Conservation (phyloP, 2,888 invertebrate species). For the Drosophila mulleri region DNA sequence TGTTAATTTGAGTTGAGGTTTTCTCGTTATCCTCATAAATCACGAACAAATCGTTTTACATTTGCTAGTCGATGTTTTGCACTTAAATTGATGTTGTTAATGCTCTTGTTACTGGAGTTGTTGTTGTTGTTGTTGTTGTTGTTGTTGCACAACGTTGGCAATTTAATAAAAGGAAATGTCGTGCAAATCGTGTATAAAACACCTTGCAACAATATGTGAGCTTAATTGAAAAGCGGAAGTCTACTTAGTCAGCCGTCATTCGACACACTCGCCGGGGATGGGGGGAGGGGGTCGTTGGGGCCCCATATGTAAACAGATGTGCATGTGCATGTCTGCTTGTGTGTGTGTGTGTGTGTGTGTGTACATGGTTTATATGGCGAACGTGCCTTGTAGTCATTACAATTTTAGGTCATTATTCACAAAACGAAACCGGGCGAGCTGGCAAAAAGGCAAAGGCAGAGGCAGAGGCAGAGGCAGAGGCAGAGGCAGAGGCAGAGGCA, state of each 20-base stretch:
- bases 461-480: slow-evolving; percentile 47
- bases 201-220: slow-evolving; percentile 75
- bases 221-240: slow-evolving; percentile 81
- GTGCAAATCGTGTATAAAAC: slow-evolving; percentile 80
- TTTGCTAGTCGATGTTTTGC: slow-evolving; percentile 15
- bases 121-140: slow-evolving; percentile 11
- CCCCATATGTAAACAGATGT: slow-evolving; percentile 9
- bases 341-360: slow-evolving; percentile 6
- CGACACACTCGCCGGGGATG: slow-evolving; percentile 24
- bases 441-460: slow-evolving; percentile 69
- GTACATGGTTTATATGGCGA: slow-evolving; percentile 69
- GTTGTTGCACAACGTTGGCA: slow-evolving; percentile 42
- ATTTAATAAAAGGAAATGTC: slow-evolving; percentile 71
- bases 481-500: slow-evolving; percentile 44
- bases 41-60: slow-evolving; percentile 14
- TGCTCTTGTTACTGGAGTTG: slow-evolving; percentile 6
- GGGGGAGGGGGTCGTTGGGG: no score
- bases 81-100: slow-evolving; percentile 24
- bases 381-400: slow-evolving; percentile 80
- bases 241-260: slow-evolving; percentile 70
- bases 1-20: slow-evolving; percentile 1
- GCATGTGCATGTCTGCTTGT: slow-evolving; percentile 2
- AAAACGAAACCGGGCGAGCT: slow-evolving; percentile 61
- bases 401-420: slow-evolving; percentile 81
- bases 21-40: slow-evolving; percentile 1